Evolutionary conservation across 2,113 vertebrate species (phyloP), one percentile per base, ranked within the genome.

Genomic region (Cyrtonyx montezumae): DNA sequence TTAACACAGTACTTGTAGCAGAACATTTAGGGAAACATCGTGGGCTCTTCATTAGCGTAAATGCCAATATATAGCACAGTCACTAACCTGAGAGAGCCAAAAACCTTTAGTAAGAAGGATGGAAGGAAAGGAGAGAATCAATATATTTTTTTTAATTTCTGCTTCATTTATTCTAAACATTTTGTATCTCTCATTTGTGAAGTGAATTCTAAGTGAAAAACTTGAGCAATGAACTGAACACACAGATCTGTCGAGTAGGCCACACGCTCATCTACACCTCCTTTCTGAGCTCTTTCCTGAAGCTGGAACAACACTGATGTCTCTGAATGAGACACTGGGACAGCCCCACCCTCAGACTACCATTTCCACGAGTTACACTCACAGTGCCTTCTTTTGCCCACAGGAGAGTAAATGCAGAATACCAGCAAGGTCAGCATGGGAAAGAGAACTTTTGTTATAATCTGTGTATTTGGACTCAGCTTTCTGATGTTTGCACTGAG

Each of bases 61-160:
- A 95, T 93, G 96, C 61, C 94, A 96, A 94, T 96, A 93, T 11
- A 59, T 3, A 81, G 79, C 66, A 84, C 58, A 84, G 79, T 34
- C 76, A 34, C 59, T 78, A 90, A 95, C 61, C 8, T 49, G 71
- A 79, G 71, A 82, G 63, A 95, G 82, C 82, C 87, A 88, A 86
- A 95, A 93, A 83, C 76, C 92, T 95, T 87, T 82, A 93, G 74
- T 23, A 73, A 95, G 89, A 97, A 84, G 51, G 87, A 95, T 95
- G 90, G 28, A 77, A 25, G 34, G 37, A 89, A 79, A 80, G 77
- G 23, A 79, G 49, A 74, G 59, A 88, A 94, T 87, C 76, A 76
- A 86, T 93, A 51, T 45, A 63, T 59, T 81, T 79, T 79, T 61
- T 79, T 42, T 21, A 7, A 74, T 71, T 77, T 53, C 90, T 75